phyloP scores from a whole-genome alignment of 2,113 vertebrate species.

The Ceyx cyanopectus region DNA sequence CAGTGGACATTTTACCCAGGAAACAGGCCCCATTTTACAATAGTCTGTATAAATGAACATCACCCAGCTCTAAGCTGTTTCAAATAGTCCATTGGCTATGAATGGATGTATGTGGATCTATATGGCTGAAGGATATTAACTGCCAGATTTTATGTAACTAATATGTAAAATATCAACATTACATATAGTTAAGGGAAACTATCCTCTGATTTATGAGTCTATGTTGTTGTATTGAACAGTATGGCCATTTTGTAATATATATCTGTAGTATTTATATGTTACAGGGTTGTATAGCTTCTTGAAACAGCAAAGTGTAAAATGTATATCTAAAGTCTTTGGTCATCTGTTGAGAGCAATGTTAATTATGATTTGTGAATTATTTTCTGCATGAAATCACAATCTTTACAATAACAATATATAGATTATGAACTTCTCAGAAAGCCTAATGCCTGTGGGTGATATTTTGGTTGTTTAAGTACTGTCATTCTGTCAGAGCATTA shows the following conservation, averaged over 20 bases:
- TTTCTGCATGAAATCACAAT: slow-evolving; percentile 66
- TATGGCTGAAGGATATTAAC: background rate
- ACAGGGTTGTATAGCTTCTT: slow-evolving; percentile 35
- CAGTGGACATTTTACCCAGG: slow-evolving; percentile 18
- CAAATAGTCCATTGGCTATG: background rate
- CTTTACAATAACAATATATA: slow-evolving; percentile 73
- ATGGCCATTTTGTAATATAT: background rate
- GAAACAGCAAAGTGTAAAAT: slow-evolving; percentile 44
- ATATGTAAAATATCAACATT: background rate
- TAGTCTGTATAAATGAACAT: background rate
- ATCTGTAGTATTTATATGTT: slow-evolving; percentile 22
- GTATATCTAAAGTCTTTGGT: slow-evolving; percentile 46
- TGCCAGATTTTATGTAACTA: slow-evolving; percentile 15
- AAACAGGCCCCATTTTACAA: slow-evolving; percentile 6
- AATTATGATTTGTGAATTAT: slow-evolving; percentile 71
- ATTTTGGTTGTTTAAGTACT: slow-evolving; percentile 72
- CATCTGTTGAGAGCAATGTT: background rate
- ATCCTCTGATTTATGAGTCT: background rate
- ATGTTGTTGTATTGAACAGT: slow-evolving; percentile 25
- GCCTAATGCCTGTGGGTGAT: slow-evolving; percentile 57
- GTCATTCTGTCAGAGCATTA: slow-evolving; percentile 64
- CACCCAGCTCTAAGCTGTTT: background rate
- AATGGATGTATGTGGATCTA: background rate
- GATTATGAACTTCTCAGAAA: slow-evolving; percentile 71
- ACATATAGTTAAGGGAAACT: background rate